A percentile compares a stretch with the other conserved stretches of the same genome.
phyloP scores from a whole-genome alignment of 1,140 invertebrate species.

The Atopsyche davidsoni region DNA sequence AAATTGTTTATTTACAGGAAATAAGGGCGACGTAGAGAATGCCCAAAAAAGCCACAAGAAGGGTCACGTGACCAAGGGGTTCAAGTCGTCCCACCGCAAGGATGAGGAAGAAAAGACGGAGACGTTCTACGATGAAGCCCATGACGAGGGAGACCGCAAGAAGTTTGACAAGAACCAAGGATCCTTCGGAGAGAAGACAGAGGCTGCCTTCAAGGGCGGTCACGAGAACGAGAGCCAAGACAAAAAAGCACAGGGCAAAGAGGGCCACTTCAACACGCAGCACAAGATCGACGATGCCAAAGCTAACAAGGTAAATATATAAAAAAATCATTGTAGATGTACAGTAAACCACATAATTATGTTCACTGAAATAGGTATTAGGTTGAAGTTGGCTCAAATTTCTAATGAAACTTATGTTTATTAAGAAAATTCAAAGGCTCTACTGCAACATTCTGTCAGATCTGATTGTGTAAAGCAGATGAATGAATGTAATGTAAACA shows the following conservation, averaged over 20 bases:
- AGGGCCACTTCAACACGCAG: conserved; percentile 48
- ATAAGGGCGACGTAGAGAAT: conserved; percentile 48
- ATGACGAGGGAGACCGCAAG: conserved; percentile 54
- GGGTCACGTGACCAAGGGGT: conserved; percentile 58
- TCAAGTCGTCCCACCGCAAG: conserved; percentile 58
- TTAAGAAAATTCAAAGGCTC: too few species aligned
- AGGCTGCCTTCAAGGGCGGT: conserved; percentile 51
- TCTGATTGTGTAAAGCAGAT: too few species aligned
- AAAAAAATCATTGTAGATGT: background rate
- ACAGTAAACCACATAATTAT: background rate
- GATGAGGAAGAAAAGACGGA: conserved; percentile 61
- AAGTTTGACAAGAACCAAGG: conserved; percentile 48
- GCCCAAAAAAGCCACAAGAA: conserved; percentile 56
- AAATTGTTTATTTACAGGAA: conserved; percentile 29
- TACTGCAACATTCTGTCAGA: too few species aligned
- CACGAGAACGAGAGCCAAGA: conserved; percentile 50
- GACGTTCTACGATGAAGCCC: conserved; percentile 60
- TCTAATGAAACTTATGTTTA: too few species aligned
- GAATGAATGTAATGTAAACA: too few species aligned
- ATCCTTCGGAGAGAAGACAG: conserved; percentile 48
- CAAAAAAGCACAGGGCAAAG: conserved; percentile 47
- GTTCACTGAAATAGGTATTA: too few species aligned
- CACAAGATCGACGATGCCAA: conserved; percentile 49
- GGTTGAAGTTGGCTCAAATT: too few species aligned
- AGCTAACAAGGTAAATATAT: conserved; percentile 45